Evolutionary conservation across 2,888 invertebrate genomes (phyloP).

Genomic region (Melangyna quadrimaculata): DNA sequence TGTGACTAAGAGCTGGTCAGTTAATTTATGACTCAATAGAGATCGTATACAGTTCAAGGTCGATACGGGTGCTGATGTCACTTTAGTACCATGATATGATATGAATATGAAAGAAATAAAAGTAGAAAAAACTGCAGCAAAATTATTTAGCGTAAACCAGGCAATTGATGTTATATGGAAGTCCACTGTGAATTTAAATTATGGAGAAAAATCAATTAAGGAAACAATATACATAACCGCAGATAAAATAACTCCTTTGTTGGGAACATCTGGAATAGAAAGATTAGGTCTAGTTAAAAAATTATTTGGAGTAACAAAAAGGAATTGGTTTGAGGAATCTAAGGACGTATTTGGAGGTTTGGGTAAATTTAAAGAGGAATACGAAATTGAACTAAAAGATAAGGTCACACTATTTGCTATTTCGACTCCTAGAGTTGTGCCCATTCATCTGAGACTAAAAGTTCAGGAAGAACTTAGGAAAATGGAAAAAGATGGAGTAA

Average conservation of each 20-base stretch:
- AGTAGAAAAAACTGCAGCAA: too few species aligned
- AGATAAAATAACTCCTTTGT: background rate
- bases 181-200: too few species aligned
- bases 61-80: too few species aligned
- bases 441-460: background rate
- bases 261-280: conserved; percentile 14
- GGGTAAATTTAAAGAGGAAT: conserved; percentile 16
- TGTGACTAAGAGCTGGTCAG: too few species aligned
- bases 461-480: too few species aligned
- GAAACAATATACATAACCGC: background rate
- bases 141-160: too few species aligned
- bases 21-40: too few species aligned
- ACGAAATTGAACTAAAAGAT: conserved; percentile 23
- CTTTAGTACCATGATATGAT: too few species aligned
- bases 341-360: conserved; percentile 22
- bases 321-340: conserved; percentile 1
- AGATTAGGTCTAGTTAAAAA: conserved; percentile 29
- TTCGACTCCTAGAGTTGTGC: conserved; percentile 10
- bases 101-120: too few species aligned
- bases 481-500: too few species aligned
- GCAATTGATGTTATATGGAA: too few species aligned
- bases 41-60: too few species aligned
- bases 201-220: background rate
- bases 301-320: conserved; percentile 15
- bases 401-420: conserved; percentile 22